Evolutionary conservation across 64 coral and sea anemone species (phyloP), one percentile per base, ranked within the genome.

Genomic region (Orbicella faveolata): DNA sequence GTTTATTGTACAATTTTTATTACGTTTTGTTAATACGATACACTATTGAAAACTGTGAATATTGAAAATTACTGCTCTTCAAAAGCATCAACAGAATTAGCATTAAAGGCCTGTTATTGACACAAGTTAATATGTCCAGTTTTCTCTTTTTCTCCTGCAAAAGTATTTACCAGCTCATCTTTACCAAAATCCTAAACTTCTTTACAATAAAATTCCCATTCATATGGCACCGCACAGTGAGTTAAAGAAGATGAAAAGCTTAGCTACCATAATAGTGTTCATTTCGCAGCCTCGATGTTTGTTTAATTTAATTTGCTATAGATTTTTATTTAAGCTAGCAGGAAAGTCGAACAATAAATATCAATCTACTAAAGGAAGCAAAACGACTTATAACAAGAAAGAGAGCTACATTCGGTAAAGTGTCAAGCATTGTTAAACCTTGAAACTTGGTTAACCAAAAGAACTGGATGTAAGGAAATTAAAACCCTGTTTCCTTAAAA

Each of bases 261-360:
- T 12, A 75, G 44, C 6, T 44, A 44, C 23, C 67, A 78, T 53
- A 78, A 78, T 52, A 78, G 1, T 21, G 53, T 81, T 52, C 33
- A 83, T 63, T 36, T 65, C 9, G 59, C 64, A 21, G 41, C 17
- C 80, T 83, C 53, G 12, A 12, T 81, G 57, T 83, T 83, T 62
- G 15, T 39, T 41, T 66, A 34, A 83, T 64, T 65, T 37, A 36
- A 36, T 83, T 35, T 63, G n/a, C 59, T 6, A 81, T 57, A 83
- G 30, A 64, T 65, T 66, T 83, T 61, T 36, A 83, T 65, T 83
- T 64, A 64, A 64, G 18, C 7, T 26, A 83, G 61, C 59, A 83
- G 21, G n/a, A 57, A 64, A 37, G 26, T 21, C 61, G 65, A 83
- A 37, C 34, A 64, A 53, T 21, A 77, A 78, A 52, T 39, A 23